Evolutionary conservation across 1,140 invertebrate genomes (phyloP).

Genomic region (Galendromus occidentalis): DNA sequence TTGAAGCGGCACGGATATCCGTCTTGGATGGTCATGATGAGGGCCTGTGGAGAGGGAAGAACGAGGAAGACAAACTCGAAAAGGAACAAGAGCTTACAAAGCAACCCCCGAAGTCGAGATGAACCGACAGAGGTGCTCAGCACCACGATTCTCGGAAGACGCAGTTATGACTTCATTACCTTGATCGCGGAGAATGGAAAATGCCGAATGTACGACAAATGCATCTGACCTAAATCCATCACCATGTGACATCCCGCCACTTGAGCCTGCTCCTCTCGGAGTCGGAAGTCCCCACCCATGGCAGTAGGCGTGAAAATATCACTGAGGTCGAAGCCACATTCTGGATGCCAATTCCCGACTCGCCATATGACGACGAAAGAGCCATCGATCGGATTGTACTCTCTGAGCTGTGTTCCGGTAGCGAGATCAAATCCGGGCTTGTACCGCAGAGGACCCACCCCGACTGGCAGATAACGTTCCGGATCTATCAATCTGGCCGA

Average conservation of each 20-base stretch:
- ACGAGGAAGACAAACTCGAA: too few species aligned
- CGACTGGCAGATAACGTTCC: background rate
- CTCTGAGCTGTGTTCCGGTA: background rate
- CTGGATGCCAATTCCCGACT: background rate
- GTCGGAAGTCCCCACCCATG: constrained; percentile 1
- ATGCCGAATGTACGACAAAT: background rate
- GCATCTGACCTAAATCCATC: constrained; percentile 1
- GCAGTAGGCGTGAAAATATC: background rate
- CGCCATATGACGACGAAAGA: background rate
- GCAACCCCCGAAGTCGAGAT: too few species aligned
- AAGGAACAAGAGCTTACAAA: background rate
- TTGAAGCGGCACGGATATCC: constrained; percentile 8
- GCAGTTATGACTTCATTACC: background rate
- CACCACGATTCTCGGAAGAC: background rate
- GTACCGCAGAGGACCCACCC: background rate
- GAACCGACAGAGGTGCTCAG: too few species aligned
- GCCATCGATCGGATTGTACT: background rate
- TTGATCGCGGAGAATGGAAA: background rate
- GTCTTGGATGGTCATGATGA: constrained; percentile 4
- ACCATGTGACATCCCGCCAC: constrained; percentile 4
- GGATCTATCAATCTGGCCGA: background rate
- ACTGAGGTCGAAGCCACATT: constrained; percentile 1
- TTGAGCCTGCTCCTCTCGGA: background rate
- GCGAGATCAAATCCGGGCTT: background rate
- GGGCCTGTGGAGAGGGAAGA: too few species aligned